Evolutionary conservation across 2,113 vertebrate genomes (phyloP).

Genomic region (Anguilla japonica): DNA sequence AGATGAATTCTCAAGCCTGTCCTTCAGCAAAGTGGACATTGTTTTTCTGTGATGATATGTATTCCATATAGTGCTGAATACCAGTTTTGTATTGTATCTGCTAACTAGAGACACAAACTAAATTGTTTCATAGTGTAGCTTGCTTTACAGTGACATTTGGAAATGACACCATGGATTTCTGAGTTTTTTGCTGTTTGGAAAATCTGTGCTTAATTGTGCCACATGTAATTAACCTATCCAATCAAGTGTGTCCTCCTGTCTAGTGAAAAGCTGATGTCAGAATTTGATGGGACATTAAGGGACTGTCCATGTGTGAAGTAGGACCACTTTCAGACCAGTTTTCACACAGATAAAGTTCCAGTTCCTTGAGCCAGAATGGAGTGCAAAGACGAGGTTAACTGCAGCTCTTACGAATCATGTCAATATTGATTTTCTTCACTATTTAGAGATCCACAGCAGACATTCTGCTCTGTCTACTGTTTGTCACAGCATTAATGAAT

Average conservation of each 20-base stretch:
- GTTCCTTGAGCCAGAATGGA: slow-evolving; percentile 36
- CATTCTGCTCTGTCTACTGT: slow-evolving; percentile 31
- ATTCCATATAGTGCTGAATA: background rate
- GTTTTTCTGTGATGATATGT: background rate
- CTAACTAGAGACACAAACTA: background rate
- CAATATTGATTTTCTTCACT: slow-evolving; percentile 65
- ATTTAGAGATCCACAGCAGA: slow-evolving; percentile 53
- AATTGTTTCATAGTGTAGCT: background rate
- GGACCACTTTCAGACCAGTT: slow-evolving; percentile 24
- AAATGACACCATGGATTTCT: background rate
- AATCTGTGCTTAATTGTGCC: slow-evolving; percentile 76
- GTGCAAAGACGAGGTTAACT: slow-evolving; percentile 56
- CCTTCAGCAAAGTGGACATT: background rate
- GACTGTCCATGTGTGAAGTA: slow-evolving; percentile 20
- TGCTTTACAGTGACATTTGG: background rate
- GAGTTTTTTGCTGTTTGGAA: slow-evolving; percentile 44
- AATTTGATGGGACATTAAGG: slow-evolving; percentile 65
- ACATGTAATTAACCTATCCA: slow-evolving; percentile 74
- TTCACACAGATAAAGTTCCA: slow-evolving; percentile 49
- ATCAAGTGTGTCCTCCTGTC: slow-evolving; percentile 67
- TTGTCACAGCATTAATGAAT: background rate
- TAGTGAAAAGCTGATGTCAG: slow-evolving; percentile 72
- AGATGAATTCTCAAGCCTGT: slow-evolving; percentile 7
- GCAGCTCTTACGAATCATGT: slow-evolving; percentile 63
- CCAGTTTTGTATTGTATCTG: background rate